phyloP scores from a whole-genome alignment of 2,888 invertebrate genomes.

The Acheta domesticus region DNA sequence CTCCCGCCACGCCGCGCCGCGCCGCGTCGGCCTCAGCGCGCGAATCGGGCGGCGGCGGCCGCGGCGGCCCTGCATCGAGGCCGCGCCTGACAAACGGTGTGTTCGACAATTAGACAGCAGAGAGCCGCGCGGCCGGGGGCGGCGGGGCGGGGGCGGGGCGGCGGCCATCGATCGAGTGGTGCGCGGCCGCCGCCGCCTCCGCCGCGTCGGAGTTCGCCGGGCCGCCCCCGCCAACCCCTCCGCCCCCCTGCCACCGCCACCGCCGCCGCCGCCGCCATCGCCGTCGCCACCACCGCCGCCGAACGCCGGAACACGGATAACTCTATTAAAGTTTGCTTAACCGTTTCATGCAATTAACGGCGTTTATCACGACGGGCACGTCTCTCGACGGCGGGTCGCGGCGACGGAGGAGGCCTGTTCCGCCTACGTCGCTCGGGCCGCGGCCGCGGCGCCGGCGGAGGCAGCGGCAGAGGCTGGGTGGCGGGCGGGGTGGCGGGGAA shows the following conservation, averaged over 20 bases:
- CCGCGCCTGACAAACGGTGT: conserved; percentile 3
- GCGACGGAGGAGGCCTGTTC: neutral
- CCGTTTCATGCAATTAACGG: conserved; percentile 18
- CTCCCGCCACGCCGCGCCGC: neutral
- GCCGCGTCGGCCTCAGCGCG: neutral
- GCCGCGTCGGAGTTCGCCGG: neutral
- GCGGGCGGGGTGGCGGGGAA: neutral
- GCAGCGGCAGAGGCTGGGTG: neutral
- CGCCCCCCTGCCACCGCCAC: neutral
- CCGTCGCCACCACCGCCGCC: neutral
- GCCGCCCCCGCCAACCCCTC: neutral
- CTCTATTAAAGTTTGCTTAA: conserved; percentile 18
- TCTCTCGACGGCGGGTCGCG: conserved; percentile 9
- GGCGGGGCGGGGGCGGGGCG: neutral
- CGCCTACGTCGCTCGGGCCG: neutral
- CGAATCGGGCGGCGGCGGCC: neutral
- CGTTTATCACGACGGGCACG: conserved; percentile 18
- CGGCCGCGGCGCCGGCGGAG: neutral
- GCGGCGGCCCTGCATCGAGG: too few species aligned
- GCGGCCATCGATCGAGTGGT: conserved; percentile 18
- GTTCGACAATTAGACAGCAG: conserved; percentile 18
- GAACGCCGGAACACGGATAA: conserved; percentile 18
- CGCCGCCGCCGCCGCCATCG: neutral
- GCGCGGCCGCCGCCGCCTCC: neutral
- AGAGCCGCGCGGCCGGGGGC: neutral